Conservation (phyloP, 2,888 invertebrate species). For the Oligia strigilis region DNA sequence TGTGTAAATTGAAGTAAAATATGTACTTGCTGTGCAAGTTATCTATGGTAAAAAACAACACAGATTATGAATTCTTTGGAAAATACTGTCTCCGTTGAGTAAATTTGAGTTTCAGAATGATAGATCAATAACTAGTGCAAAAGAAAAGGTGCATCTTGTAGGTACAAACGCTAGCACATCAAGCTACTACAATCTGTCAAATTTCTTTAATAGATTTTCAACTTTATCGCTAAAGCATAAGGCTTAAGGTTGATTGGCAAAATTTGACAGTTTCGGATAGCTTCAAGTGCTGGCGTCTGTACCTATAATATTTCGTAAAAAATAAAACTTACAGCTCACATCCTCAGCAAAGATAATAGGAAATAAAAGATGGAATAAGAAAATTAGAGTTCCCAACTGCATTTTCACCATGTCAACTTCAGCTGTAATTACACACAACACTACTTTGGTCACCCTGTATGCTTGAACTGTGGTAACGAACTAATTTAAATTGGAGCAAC, state of each 20-base stretch:
- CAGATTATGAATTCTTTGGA: background rate
- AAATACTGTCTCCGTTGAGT: background rate
- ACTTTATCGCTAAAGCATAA: too few relatives aligned
- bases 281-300: too few relatives aligned
- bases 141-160: background rate
- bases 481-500: slow-evolving; percentile 51
- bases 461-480: slow-evolving; percentile 33
- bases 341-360: slow-evolving; percentile 81
- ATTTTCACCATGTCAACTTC: slow-evolving; percentile 70
- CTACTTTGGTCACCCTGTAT: slow-evolving; percentile 31
- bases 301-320: background rate
- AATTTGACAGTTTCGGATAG: too few relatives aligned
- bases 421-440: slow-evolving; percentile 53
- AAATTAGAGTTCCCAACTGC: slow-evolving; percentile 74
- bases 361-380: slow-evolving; percentile 74
- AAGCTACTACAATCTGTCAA: too few relatives aligned
- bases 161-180: too few relatives aligned
- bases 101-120: background rate
- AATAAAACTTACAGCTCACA: slow-evolving; percentile 84
- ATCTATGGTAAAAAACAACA: background rate
- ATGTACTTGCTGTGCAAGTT: background rate
- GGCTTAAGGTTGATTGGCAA: too few relatives aligned
- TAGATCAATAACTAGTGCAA: background rate
- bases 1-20: background rate
- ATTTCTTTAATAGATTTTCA: too few relatives aligned